Base-by-base conservation (phyloP, 2,797 vertebrate genomes). In the Pelodytes ibericus region DNA sequence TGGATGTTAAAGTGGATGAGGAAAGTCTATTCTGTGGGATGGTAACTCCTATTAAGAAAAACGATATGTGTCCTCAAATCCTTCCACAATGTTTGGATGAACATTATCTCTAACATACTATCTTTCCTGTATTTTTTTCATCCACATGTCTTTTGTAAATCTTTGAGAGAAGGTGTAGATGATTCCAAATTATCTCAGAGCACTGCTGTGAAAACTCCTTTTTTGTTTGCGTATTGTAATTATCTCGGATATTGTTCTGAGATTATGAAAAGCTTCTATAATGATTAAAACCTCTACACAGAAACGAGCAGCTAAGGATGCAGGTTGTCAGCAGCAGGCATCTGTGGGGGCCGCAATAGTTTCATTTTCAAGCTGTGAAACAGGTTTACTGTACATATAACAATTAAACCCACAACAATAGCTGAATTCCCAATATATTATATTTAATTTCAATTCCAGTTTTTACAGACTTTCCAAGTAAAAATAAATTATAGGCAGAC, bases 201-300 rank as follows among this genome's bases (percentile, higher is more conserved):
- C 2, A 27, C 51, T 22, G 66, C 59, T 77, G 74, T 58, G 36
- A 71, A 53, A 71, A 64, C 36, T 64, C 36, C 33, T 22, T 57
- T 57, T 56, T 61, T 24, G 44, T 56, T 63, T 30, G 59, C 31
- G 24, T 57, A 47, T 71, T 30, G 24, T 64, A 71, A 71, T 64
- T 77, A 77, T 65, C 33, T 31, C 47, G 49, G 59, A 71, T 77
- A 58, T 77, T 71, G 67, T 77, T 71, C 16, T 71, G 51, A 71
- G 60, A 77, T 77, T 77, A 77, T 71, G 11, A 59, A 70, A 77
- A 71, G 60, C 67, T 41, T 63, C 30, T 58, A 26, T 33, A 58
- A 26, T 57, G 31, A 71, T 58, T 77, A 71, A 61, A 71, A 64
- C 65, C 26, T 36, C 9, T 77, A 18, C 20, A 9, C 49, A 71